Base-by-base conservation (phyloP, 2,888 invertebrate genomes). In the Ichneumoninae sp. region DNA sequence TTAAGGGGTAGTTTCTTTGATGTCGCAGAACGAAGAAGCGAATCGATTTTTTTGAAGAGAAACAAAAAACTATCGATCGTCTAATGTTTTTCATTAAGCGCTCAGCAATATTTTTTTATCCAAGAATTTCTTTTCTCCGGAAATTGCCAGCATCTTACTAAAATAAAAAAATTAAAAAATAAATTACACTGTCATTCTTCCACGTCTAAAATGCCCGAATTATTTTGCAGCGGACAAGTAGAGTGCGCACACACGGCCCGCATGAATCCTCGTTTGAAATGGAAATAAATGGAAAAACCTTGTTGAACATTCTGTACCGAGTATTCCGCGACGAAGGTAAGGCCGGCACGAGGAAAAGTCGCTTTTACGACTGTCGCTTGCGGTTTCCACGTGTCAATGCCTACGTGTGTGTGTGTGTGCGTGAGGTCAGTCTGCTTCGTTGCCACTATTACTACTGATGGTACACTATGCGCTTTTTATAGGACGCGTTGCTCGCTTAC, bases 201-300 rank as follows among this genome's bases (percentile, higher is more conserved):
- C 47, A 13, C 26, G 68, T 44, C 22, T 68, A 50, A 16, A 22
- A 22, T 68, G 22, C 0, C 13, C 26, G 50, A 57, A 57, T 26
- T 26, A 57, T 57, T 57, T 10, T 13, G 66, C 1, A 22, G 30
- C 19, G 36, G 30, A 44, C 8, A 13, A 36, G 13, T n/a, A 47
- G 22, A 40, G 47, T 1, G 47, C n/a, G 50, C 30, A 19, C 26
- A 16, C 22, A 60, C 22, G 30, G 0, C 13, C 10, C 19, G 60
- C 50, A 36, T 22, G 36, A 13, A 60, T 26, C n/a, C 33, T 60
- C 26, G 22, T 19, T 54, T 33, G 26, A 66, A 54, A 36, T 40
- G 54, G 68, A 68, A 40, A 40, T 26, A 54, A 44, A 78, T 78
- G 78, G 60, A 47, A 78, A 70, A 78, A 78, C 69, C 78, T 70